These are phyloP conservation scores for Reticulitermes speratus DNA, from an alignment of 1,140 invertebrate species.

Conservation along the genomic window DNA sequence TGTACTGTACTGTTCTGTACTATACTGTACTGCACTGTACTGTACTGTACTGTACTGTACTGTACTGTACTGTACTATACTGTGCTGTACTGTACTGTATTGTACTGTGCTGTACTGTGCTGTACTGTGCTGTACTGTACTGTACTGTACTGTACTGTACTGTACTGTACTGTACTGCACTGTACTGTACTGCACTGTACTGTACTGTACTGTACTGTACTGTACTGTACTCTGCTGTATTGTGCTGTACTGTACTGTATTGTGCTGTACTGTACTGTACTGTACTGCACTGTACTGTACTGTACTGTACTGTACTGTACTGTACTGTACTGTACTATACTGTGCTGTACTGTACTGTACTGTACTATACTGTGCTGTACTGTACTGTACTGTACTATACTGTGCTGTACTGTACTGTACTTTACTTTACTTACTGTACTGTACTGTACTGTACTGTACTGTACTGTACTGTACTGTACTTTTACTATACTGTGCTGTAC, in stretches of 20 bases:
- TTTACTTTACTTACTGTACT: too few relatives aligned
- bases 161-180: conserved; percentile 32
- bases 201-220: conserved; percentile 32
- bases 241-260: conserved; percentile 31
- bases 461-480: background rate
- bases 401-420: too few relatives aligned
- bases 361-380: background rate
- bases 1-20: too few relatives aligned
- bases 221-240: conserved; percentile 33
- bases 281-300: conserved; percentile 22
- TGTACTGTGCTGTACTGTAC: too few relatives aligned
- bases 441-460: background rate
- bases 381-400: too few relatives aligned
- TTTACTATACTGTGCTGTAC: background rate
- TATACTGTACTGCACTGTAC: too few relatives aligned
- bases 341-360: conserved; percentile 14
- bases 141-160: conserved; percentile 31
- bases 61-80: too few relatives aligned
- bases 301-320: conserved; percentile 22
- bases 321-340: conserved; percentile 22
- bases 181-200: conserved; percentile 37
- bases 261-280: conserved; percentile 22
- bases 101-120: too few relatives aligned
- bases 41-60: too few relatives aligned
- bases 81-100: too few relatives aligned